Percentiles rank a stretch among this genome's conserved stretches.
Evolutionary conservation across 2,888 invertebrate genomes (phyloP).

Genomic region (Lutraria lutraria): DNA sequence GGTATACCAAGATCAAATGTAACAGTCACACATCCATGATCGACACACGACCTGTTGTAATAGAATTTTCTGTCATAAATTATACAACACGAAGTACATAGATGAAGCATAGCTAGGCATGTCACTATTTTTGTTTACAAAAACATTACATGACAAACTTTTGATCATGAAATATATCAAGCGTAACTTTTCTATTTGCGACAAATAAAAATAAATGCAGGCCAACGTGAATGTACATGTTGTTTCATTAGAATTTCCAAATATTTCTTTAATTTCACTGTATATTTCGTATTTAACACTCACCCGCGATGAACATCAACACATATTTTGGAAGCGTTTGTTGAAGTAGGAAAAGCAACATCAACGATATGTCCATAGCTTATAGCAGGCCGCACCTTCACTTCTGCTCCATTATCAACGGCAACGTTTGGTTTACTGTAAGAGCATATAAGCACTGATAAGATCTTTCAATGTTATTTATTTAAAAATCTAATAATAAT

Average conservation of each 20-base stretch:
- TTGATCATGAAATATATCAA: too few relatives aligned
- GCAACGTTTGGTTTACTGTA: not conserved
- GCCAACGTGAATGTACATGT: too few relatives aligned
- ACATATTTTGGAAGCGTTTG: not conserved
- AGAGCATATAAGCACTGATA: not conserved
- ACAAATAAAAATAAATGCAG: too few relatives aligned
- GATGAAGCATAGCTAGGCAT: too few relatives aligned
- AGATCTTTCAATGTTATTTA: too few relatives aligned
- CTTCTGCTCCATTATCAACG: not conserved
- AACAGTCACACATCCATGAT: not conserved
- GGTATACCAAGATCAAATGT: not conserved
- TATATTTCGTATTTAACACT: not conserved
- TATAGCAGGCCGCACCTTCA: not conserved
- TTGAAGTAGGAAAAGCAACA: not conserved
- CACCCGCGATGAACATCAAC: slow-evolving; percentile 4
- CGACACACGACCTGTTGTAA: not conserved
- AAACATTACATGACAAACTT: too few relatives aligned
- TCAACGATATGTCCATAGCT: not conserved
- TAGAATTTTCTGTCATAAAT: not conserved
- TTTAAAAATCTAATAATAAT: too few relatives aligned
- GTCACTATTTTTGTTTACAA: too few relatives aligned
- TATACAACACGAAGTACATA: too few relatives aligned
- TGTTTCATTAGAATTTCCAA: too few relatives aligned
- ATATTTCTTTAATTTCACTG: too few relatives aligned
- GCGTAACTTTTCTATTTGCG: too few relatives aligned